A percentile compares a stretch with the other conserved stretches of the same genome.
Conservation (phyloP, 2,113 vertebrate genomes). For the Malurus melanocephalus region DNA sequence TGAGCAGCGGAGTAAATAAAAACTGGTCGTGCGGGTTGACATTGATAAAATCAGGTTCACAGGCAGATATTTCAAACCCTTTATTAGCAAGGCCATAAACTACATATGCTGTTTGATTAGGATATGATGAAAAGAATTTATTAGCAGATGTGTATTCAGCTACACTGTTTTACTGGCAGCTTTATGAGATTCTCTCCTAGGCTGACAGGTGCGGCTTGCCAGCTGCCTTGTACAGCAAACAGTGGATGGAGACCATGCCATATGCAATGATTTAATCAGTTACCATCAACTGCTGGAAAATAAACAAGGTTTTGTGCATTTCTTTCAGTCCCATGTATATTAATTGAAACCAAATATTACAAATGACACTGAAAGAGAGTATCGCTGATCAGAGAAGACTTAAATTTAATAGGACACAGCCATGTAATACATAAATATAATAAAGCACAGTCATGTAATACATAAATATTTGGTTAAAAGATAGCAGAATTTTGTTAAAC, state of each 20-base stretch:
- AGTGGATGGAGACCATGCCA: conserved; percentile 12
- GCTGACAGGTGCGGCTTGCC: conserved; percentile 63
- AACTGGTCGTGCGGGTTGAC: conserved; percentile 2
- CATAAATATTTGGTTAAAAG: conserved; percentile 70
- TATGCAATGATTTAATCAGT: conserved; percentile 63
- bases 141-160: conserved; percentile 68
- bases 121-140: conserved; percentile 77
- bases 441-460: conserved; percentile 61
- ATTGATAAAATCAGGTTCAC: conserved; percentile 61
- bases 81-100: conserved; percentile 57
- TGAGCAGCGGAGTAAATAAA: conserved; percentile 29
- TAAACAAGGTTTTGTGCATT: conserved; percentile 23
- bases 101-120: conserved; percentile 69
- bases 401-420: conserved; percentile 59
- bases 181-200: conserved; percentile 68
- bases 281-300: conserved; percentile 49
- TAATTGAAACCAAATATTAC: conserved; percentile 63
- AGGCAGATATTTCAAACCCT: conserved; percentile 48
- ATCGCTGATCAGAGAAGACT: conserved; percentile 36
- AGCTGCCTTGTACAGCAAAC: conserved; percentile 65
- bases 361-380: conserved; percentile 33
- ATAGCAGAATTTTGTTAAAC: conserved; percentile 63
- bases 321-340: conserved; percentile 40
- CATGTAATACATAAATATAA: conserved; percentile 67
- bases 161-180: conserved; percentile 63